Evolutionary conservation across 2,113 vertebrate species (phyloP).

Genomic region (Progne subis): DNA sequence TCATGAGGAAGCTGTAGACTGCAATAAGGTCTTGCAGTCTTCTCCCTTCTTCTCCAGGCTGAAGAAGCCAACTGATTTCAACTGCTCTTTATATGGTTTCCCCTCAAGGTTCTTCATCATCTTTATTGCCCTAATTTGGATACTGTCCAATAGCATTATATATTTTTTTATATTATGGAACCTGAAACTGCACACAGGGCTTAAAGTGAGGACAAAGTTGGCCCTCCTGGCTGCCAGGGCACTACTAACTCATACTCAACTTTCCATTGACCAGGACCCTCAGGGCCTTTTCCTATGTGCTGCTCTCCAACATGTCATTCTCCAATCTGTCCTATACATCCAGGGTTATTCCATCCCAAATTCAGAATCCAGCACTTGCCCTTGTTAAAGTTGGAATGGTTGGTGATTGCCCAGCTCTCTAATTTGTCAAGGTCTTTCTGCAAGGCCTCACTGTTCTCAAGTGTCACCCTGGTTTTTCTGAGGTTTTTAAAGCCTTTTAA

Average conservation of each 20-base stretch:
- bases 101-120: background rate
- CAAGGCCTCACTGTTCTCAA: background rate
- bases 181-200: background rate
- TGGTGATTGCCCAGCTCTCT: background rate
- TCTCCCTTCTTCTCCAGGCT: background rate
- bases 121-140: background rate
- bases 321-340: accelerated
- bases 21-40: background rate
- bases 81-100: background rate
- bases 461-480: no score
- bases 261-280: background rate
- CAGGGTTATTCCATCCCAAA: no score
- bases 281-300: background rate
- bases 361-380: background rate
- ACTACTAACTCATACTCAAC: background rate
- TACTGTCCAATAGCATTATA: background rate
- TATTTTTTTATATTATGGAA: background rate
- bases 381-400: accelerated
- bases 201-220: background rate
- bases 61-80: background rate
- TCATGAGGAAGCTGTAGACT: background rate
- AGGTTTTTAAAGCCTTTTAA: no score
- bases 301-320: background rate
- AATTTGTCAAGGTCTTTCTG: accelerated
- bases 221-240: no score